These are phyloP conservation scores for Alectura lathami DNA, from an alignment of 2,113 vertebrate genomes.

Conservation along the genomic window DNA sequence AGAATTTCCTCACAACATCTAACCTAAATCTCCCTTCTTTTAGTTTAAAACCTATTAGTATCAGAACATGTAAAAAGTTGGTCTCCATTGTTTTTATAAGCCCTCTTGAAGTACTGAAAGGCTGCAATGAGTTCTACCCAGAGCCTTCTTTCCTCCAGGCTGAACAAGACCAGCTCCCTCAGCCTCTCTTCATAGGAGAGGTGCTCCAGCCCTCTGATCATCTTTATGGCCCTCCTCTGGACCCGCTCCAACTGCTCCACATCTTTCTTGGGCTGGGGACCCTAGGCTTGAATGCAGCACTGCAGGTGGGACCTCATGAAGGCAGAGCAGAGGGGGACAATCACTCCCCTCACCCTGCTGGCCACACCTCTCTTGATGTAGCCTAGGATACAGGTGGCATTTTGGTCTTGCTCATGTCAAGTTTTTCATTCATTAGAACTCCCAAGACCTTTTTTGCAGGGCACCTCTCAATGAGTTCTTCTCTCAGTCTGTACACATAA, in stretches of 20 bases:
- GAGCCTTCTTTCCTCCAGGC: too few species aligned
- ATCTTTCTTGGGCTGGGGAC: neutral
- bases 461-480: neutral
- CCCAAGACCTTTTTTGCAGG: neutral
- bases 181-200: too few species aligned
- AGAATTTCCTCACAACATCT: neutral
- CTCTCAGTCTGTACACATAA: neutral
- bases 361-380: neutral
- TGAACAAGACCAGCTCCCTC: too few species aligned
- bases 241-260: neutral
- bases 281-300: too few species aligned
- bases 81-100: too few species aligned
- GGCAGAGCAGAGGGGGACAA: neutral
- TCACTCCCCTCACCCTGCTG: neutral
- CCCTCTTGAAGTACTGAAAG: too few species aligned
- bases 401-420: neutral
- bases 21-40: neutral
- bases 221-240: neutral
- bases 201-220: too few species aligned
- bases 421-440: neutral
- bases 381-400: neutral
- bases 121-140: too few species aligned
- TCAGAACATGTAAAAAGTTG: neutral
- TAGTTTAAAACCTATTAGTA: neutral
- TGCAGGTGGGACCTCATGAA: neutral